Conservation (phyloP, 1,140 invertebrate genomes). For the Leguminivora glycinivorella region DNA sequence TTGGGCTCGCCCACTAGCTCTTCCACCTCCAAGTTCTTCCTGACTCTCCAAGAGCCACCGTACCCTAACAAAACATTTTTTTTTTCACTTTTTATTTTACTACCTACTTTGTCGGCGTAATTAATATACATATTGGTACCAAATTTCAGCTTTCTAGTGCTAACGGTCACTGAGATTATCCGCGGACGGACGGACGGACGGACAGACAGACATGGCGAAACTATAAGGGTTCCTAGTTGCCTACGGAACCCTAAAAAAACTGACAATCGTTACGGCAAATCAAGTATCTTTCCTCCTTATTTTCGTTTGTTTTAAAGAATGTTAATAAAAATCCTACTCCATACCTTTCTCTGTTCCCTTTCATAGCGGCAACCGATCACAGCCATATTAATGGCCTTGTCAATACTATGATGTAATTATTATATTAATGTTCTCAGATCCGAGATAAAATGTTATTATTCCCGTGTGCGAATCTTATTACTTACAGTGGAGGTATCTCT, state of each 20-base stretch:
- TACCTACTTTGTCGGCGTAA: too few relatives aligned
- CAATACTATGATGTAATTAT: conserved; percentile 72
- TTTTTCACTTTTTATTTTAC: too few relatives aligned
- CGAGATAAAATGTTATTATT: conserved; percentile 68
- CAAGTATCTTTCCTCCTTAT: neutral
- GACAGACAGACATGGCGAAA: too few relatives aligned
- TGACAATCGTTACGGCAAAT: neutral
- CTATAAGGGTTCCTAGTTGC: too few relatives aligned
- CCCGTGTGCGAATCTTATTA: conserved; percentile 53
- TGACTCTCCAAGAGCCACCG: too few relatives aligned
- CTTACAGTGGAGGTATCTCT: conserved; percentile 43
- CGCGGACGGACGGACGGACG: too few relatives aligned
- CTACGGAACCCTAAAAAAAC: neutral
- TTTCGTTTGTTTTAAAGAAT: neutral
- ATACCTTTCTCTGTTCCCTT: conserved; percentile 27
- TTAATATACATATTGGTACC: too few relatives aligned
- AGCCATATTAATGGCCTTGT: conserved; percentile 63
- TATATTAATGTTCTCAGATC: conserved; percentile 63
- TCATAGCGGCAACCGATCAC: conserved; percentile 41
- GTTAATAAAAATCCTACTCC: neutral
- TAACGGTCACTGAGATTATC: too few relatives aligned
- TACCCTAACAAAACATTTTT: too few relatives aligned
- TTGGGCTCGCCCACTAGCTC: too few relatives aligned
- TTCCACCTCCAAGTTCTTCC: too few relatives aligned
- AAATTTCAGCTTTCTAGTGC: too few relatives aligned